Conservation (phyloP, 2,888 invertebrate species). For the Tenthredo distinguenda region DNA sequence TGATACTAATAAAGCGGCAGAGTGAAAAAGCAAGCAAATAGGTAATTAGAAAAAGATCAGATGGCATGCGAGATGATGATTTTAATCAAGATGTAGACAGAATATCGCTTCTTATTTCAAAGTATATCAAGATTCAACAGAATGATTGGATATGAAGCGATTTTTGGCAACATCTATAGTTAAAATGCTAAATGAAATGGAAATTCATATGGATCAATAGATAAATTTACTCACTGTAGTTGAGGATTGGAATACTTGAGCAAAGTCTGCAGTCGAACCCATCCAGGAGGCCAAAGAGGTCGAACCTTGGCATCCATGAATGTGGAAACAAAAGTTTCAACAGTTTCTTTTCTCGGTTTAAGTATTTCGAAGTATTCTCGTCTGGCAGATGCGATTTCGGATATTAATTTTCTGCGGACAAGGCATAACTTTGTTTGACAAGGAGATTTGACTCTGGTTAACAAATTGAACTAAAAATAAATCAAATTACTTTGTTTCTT, state of each 20-base stretch:
- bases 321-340: constrained; percentile 79
- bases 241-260: constrained; percentile 78
- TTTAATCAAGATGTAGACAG: not conserved
- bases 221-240: constrained; percentile 62
- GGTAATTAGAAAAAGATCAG: not conserved
- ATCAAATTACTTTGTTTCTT: constrained; percentile 80
- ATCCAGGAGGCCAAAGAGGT: constrained; percentile 85
- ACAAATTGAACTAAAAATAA: not conserved
- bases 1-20: not conserved
- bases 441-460: not conserved
- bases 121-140: not conserved
- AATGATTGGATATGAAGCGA: not conserved
- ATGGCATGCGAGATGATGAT: not conserved
- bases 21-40: not conserved
- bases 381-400: constrained; percentile 69
- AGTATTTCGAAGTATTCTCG: constrained; percentile 77
- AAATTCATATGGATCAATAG: not conserved
- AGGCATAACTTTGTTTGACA: not conserved
- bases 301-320: constrained; percentile 83
- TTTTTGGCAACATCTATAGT: not conserved
- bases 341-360: constrained; percentile 77
- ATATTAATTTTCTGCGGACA: constrained; percentile 68
- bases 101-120: not conserved
- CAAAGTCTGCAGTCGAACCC: constrained; percentile 82
- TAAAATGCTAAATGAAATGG: not conserved